A percentile compares a stretch with the other conserved stretches of the same genome.
These are phyloP conservation scores for Ochropacha duplaris DNA, from an alignment of 2,888 invertebrate species.

Conservation along the genomic window DNA sequence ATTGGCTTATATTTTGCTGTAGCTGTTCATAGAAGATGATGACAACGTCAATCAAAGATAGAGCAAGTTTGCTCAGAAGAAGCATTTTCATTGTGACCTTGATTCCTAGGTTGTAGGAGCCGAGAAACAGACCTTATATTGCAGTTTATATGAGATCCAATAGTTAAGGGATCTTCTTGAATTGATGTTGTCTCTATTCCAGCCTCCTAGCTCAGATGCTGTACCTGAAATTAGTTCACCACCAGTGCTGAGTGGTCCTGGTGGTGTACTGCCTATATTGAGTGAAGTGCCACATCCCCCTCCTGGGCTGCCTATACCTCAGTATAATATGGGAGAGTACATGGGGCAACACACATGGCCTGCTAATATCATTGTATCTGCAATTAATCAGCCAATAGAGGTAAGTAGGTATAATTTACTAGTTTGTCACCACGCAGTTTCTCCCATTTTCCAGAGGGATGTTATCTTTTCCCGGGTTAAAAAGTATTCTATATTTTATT, in stretches of 20 bases:
- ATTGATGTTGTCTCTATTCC: constrained; percentile 35
- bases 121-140: too few relatives aligned
- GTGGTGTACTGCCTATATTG: constrained; percentile 61
- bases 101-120: too few relatives aligned
- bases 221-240: constrained; percentile 68
- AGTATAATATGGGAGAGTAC: constrained; percentile 75
- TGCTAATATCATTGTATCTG: constrained; percentile 71
- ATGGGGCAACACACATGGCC: constrained; percentile 75
- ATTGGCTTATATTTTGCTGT: too few relatives aligned
- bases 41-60: too few relatives aligned
- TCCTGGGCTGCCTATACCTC: constrained; percentile 73
- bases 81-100: too few relatives aligned
- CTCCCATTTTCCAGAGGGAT: too few relatives aligned
- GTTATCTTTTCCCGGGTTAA: too few relatives aligned
- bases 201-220: constrained; percentile 65
- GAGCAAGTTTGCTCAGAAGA: too few relatives aligned
- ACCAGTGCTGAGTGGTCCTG: constrained; percentile 57
- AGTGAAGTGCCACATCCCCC: constrained; percentile 73
- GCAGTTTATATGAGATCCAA: too few relatives aligned
- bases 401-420: constrained; percentile 53
- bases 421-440: not conserved
- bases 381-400: constrained; percentile 76
- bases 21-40: too few relatives aligned
- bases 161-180: not conserved
- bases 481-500: too few relatives aligned